A percentile compares a stretch with the other conserved stretches of the same genome.
These are phyloP conservation scores for Cataglyphis cursor DNA, from an alignment of 2,888 invertebrate species.

Conservation along the genomic window DNA sequence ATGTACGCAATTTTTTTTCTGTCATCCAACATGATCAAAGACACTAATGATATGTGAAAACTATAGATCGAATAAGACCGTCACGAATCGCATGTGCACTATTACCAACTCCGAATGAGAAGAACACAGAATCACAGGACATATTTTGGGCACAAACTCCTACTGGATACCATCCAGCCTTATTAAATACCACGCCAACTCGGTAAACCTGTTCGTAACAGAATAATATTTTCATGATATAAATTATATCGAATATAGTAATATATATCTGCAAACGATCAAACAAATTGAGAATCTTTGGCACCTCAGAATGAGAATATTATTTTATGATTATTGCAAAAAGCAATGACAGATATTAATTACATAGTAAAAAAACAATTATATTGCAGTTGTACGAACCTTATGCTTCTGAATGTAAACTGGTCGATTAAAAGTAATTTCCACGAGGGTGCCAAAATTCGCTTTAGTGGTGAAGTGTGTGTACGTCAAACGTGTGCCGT, in stretches of 20 bases:
- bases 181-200: conserved; percentile 94
- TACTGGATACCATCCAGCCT: conserved; percentile 94
- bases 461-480: conserved; percentile 94
- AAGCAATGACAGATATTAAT: neutral
- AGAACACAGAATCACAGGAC: conserved; percentile 91
- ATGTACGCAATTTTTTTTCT: conserved; percentile 46
- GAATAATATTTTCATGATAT: conserved; percentile 25
- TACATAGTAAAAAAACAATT: neutral
- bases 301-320: conserved; percentile 1
- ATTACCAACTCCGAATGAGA: conserved; percentile 92
- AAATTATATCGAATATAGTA: conserved; percentile 2
- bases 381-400: conserved; percentile 86
- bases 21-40: conserved; percentile 34
- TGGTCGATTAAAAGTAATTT: conserved; percentile 93
- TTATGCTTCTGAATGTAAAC: conserved; percentile 92
- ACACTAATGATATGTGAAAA: conserved; percentile 88
- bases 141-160: conserved; percentile 91
- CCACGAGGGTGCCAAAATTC: conserved; percentile 91
- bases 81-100: conserved; percentile 91
- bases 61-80: conserved; percentile 93
- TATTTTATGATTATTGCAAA: neutral
- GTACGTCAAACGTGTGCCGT: conserved; percentile 93
- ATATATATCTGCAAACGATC: neutral
- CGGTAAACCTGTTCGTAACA: conserved; percentile 90
- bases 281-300: neutral